A percentile compares a stretch with the other conserved stretches of the same genome.
Evolutionary conservation across 2,797 vertebrate genomes (phyloP).

Genomic region (Spinibarbus caldwelli): DNA sequence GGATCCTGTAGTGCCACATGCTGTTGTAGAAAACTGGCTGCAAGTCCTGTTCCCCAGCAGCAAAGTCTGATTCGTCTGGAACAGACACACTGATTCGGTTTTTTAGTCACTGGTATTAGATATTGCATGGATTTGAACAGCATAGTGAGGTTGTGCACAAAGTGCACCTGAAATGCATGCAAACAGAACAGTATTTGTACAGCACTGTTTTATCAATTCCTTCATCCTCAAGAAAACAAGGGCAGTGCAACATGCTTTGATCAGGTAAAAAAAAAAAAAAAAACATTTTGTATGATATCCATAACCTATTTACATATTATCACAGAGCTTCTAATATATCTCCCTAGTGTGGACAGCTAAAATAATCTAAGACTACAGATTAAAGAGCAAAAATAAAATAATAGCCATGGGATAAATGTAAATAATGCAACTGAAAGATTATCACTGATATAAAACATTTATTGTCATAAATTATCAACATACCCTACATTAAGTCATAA

Average conservation of each 20-base stretch:
- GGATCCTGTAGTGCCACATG: slow-evolving; percentile 57
- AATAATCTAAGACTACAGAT: not conserved
- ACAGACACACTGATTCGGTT: slow-evolving; percentile 52
- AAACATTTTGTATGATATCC: not conserved
- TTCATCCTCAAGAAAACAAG: not conserved
- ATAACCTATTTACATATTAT: slow-evolving; percentile 3
- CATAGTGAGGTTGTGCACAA: not conserved
- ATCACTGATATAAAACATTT: not conserved
- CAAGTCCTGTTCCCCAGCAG: slow-evolving; percentile 43
- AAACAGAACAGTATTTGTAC: not conserved
- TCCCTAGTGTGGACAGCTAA: not conserved
- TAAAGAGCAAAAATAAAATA: not conserved
- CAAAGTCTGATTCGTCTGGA: slow-evolving; percentile 59
- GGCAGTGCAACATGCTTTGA: not conserved
- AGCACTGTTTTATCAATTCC: not conserved
- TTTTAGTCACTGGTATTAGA: slow-evolving; percentile 8
- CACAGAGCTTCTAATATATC: not conserved
- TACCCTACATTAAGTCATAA: not conserved
- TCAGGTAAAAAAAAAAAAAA: not conserved
- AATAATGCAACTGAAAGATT: not conserved
- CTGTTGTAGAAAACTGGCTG: slow-evolving; percentile 51
- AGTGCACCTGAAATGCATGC: not conserved
- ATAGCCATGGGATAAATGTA: not conserved
- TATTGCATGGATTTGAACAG: slow-evolving; percentile 44
- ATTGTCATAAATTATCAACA: not conserved